Evolutionary conservation across 2,888 invertebrate species (phyloP).

Genomic region (Agrilus mali): DNA sequence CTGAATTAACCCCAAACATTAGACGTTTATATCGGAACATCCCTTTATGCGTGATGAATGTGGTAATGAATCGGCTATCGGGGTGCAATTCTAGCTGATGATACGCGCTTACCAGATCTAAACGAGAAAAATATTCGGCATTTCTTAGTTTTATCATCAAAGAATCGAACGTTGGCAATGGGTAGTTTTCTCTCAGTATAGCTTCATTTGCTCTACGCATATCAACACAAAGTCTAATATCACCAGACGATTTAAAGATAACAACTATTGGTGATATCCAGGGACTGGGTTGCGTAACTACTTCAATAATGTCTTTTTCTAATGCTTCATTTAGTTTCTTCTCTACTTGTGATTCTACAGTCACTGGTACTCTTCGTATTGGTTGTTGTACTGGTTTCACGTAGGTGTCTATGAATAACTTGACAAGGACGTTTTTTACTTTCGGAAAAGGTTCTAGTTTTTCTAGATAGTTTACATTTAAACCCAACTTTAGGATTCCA

Average conservation of each 20-base stretch:
- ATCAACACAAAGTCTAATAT: slow-evolving; percentile 10
- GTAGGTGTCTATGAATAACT: too few relatives aligned
- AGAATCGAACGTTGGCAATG: slow-evolving; percentile 12
- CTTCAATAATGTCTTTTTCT: slow-evolving; percentile 12
- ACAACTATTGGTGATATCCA: slow-evolving; percentile 16
- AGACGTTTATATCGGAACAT: background rate
- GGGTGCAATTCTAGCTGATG: background rate
- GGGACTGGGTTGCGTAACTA: slow-evolving; percentile 9
- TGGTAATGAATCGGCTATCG: background rate
- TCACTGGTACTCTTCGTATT: too few relatives aligned
- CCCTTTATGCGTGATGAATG: background rate
- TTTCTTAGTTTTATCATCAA: background rate
- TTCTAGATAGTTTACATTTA: too few relatives aligned
- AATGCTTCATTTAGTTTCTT: slow-evolving; percentile 8
- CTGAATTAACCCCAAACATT: background rate
- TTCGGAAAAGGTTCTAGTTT: too few relatives aligned
- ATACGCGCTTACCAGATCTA: background rate
- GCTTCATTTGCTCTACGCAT: slow-evolving; percentile 15
- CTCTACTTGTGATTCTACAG: slow-evolving; percentile 3
- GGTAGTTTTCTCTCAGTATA: slow-evolving; percentile 13
- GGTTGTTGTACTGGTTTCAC: too few relatives aligned
- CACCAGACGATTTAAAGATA: slow-evolving; percentile 11
- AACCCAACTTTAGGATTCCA: too few relatives aligned
- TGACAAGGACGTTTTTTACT: too few relatives aligned
- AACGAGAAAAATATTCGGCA: too few relatives aligned